Conservation (phyloP, 2,797 vertebrate species). For the Sparus aurata region DNA sequence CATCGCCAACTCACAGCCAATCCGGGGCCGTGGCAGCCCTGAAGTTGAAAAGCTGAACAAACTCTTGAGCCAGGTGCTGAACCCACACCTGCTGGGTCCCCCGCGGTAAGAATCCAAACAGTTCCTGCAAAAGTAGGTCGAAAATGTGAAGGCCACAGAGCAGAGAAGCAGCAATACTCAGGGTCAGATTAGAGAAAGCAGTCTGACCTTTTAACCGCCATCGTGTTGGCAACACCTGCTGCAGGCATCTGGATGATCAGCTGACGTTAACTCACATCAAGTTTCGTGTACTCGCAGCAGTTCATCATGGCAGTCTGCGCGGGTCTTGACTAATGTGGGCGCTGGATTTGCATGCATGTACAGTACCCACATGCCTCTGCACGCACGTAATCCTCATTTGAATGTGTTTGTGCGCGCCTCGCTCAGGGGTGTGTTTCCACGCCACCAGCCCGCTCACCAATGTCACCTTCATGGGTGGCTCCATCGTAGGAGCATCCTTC, state of each 20-base stretch:
- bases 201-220: conserved; percentile 36
- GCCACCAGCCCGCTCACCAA: conserved; percentile 70
- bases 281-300: conserved; percentile 19
- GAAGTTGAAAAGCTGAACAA: neutral
- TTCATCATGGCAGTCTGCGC: neutral
- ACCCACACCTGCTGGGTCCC: conserved; percentile 2
- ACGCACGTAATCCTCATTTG: conserved; percentile 47
- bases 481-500: conserved; percentile 81
- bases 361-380: neutral
- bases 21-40: conserved; percentile 6
- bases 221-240: conserved; percentile 62
- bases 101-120: neutral
- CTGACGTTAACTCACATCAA: conserved; percentile 32
- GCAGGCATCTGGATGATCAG: conserved; percentile 31
- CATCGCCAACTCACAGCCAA: conserved; percentile 17
- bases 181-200: conserved; percentile 54
- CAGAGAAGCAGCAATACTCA: conserved; percentile 24
- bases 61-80: neutral
- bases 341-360: conserved; percentile 40
- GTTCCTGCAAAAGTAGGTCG: neutral
- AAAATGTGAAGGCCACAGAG: neutral
- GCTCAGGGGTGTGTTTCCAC: conserved; percentile 50
- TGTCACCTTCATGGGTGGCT: conserved; percentile 86
- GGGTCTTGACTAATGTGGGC: neutral
- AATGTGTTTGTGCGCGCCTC: conserved; percentile 44